Base-by-base conservation (phyloP, 2,797 vertebrate species). In the Parotocinclus haroldoi region DNA sequence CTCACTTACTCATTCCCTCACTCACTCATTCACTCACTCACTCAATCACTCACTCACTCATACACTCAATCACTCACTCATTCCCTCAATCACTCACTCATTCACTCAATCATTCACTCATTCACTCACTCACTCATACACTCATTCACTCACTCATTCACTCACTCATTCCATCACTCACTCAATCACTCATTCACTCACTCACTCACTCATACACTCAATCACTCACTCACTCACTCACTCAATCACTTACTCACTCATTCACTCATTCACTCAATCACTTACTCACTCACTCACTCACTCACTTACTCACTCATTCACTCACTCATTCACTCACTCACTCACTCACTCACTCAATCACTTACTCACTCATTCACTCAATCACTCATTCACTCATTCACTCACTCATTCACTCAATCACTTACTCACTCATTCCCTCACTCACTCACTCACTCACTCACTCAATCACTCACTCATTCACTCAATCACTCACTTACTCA, bases 31-130 rank as follows among this genome's bases (percentile, higher is more conserved):
- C 40, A 42, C 40, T 42, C 40, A 42, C 10, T 9, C 40, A 42
- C 40, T 42, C 40, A 42, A 1, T 9, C 40, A 9, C 8, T 9
- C 40, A 42, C 40, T 42, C 18, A 55, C 13, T 64, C 66, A 54
- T n/a, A n/a, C n/a, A n/a, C n/a, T n/a, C n/a, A n/a, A n/a, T 17
- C 55, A 9, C 38, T 55, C 55, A 42, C 11, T 59, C 55, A 62
- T 52, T 53, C 36, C 16, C 38, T 51, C 63, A 16, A 16, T 62
- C 63, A 42, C 16, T 50, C 40, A 42, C 40, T n/a, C n/a, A n/a
- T n/a, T n/a, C n/a, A n/a, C n/a, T n/a, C n/a, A n/a, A n/a, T n/a
- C n/a, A n/a, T n/a, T 42, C 40, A 42, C 40, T 42, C 40, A 42
- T 7, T 1, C 40, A 42, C 3, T 42, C 40, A 9, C 8, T 9